Evolutionary conservation across 1,140 invertebrate genomes (phyloP).

Genomic region (Sitobion miscanthi): DNA sequence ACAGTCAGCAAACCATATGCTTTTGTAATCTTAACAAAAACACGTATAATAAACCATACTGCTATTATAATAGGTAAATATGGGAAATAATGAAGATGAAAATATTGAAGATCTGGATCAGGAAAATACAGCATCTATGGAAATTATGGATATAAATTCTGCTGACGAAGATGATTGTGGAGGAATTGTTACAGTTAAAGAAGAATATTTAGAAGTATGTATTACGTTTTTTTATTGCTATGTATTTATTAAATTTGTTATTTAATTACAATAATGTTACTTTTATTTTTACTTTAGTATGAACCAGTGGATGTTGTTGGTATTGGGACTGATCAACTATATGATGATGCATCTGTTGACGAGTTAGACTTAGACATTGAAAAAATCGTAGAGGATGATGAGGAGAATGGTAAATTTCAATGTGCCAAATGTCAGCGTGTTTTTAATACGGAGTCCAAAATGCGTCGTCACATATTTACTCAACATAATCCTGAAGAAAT

Average conservation of each 20-base stretch:
- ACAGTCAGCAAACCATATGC: too few species aligned
- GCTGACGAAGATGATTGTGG: neutral
- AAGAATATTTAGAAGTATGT: conserved; percentile 44
- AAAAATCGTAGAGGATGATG: neutral
- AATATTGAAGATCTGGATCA: neutral
- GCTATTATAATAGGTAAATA: neutral
- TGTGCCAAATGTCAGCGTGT: conserved; percentile 45
- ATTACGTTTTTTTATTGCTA: neutral
- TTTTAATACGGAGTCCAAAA: conserved; percentile 51
- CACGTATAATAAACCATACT: neutral
- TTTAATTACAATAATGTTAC: neutral
- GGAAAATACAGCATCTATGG: neutral
- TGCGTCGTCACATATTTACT: conserved; percentile 52
- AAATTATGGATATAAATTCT: conserved; percentile 50
- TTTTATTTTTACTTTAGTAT: conserved; percentile 32
- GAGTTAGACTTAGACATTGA: conserved; percentile 3
- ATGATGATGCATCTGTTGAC: neutral
- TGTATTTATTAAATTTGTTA: neutral
- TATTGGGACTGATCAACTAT: conserved; percentile 20
- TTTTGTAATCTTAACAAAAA: too few species aligned
- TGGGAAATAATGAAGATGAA: conserved; percentile 27
- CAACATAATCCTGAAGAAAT: conserved; percentile 37
- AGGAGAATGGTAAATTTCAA: conserved; percentile 37
- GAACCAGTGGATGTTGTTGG: neutral
- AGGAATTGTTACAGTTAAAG: conserved; percentile 37